phyloP scores from a whole-genome alignment of 2,113 vertebrate genomes.

The Coptodon rendalli region DNA sequence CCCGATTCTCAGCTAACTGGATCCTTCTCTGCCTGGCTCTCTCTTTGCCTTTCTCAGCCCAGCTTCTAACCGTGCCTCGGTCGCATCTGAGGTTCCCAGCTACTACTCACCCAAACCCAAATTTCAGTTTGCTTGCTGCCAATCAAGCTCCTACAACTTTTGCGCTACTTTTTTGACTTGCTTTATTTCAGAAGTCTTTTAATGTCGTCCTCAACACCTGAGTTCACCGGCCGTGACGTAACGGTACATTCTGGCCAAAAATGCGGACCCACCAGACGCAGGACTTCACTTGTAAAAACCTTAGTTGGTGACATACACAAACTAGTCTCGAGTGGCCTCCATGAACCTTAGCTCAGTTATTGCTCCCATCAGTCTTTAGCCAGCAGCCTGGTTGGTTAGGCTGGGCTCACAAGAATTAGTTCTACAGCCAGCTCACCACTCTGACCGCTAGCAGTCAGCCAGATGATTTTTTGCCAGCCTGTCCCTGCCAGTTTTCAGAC shows the following conservation, averaged over 20 bases:
- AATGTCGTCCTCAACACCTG: not conserved
- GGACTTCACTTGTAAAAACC: not conserved
- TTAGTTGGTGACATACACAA: not conserved
- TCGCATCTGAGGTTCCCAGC: not conserved
- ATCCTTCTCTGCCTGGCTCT: not conserved
- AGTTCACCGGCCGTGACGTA: not conserved
- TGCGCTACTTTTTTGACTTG: not conserved
- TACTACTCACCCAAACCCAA: not conserved
- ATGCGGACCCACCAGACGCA: not conserved
- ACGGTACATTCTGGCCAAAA: not conserved
- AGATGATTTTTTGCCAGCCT: not conserved
- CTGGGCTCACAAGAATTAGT: not conserved
- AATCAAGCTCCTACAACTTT: not conserved
- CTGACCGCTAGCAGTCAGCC: not conserved
- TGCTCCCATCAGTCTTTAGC: not conserved
- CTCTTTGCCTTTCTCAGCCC: not conserved
- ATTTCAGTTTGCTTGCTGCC: not conserved
- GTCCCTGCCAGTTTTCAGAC: not conserved
- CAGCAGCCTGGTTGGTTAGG: not conserved
- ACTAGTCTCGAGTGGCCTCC: not conserved
- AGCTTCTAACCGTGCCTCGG: not conserved
- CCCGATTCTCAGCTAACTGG: not conserved
- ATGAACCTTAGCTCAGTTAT: not conserved
- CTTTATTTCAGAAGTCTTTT: not conserved
- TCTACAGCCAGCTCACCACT: not conserved